Conservation (phyloP, 2,888 invertebrate species). For the Pseudococcus viburni region DNA sequence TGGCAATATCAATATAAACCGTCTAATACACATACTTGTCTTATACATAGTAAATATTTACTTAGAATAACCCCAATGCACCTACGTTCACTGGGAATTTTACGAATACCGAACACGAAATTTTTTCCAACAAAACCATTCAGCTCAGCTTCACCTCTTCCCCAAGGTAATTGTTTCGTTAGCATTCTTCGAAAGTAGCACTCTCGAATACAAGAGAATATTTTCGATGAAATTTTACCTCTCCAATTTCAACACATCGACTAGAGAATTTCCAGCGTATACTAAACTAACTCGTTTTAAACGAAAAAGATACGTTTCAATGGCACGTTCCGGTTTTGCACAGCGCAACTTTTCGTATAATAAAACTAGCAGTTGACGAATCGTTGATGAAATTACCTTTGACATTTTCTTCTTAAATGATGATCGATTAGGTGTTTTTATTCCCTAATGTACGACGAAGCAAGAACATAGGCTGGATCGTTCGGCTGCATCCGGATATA, state of each 20-base stretch:
- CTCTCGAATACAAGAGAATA: background rate
- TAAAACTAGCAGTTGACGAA: constrained; percentile 2
- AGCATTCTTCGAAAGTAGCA: background rate
- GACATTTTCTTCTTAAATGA: constrained; percentile 19
- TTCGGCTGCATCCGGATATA: background rate
- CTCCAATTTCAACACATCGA: background rate
- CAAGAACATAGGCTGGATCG: background rate
- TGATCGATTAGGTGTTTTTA: constrained; percentile 39
- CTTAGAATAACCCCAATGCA: no score
- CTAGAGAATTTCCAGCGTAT: background rate
- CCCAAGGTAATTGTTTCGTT: constrained; percentile 2
- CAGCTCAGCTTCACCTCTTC: background rate
- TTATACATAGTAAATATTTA: no score
- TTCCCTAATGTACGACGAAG: background rate
- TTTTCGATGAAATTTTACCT: background rate
- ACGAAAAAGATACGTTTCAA: background rate
- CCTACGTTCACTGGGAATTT: background rate
- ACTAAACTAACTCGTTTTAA: background rate
- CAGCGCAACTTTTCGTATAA: background rate
- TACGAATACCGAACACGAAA: background rate
- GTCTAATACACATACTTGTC: no score
- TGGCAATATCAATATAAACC: no score
- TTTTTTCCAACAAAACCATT: constrained; percentile 2
- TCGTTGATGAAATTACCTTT: constrained; percentile 14
- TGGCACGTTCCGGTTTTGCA: background rate